A percentile compares a stretch with the other conserved stretches of the same genome.
Evolutionary conservation across 2,888 invertebrate species (phyloP).

Genomic region (Tetragonisca angustula): DNA sequence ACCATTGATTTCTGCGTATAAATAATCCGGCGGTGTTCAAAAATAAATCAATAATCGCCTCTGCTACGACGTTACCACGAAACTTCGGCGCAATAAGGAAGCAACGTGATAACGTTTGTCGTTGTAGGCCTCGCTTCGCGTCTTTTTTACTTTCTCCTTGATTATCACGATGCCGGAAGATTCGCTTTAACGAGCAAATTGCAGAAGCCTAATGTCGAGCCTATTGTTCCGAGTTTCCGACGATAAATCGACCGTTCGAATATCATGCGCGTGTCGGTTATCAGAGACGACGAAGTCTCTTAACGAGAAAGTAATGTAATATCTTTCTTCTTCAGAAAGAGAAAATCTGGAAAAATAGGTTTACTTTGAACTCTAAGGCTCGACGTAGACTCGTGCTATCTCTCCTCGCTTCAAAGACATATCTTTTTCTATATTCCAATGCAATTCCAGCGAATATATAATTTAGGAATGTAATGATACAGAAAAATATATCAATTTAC

Average conservation of each 20-base stretch:
- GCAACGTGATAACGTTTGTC: neutral
- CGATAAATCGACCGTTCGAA: neutral
- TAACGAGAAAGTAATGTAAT: no score
- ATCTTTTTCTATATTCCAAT: no score
- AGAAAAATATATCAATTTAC: neutral
- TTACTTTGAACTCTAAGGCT: neutral
- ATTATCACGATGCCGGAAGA: constrained; percentile 3
- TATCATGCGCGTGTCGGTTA: no score
- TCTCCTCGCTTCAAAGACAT: no score
- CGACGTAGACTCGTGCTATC: no score
- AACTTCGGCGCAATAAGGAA: neutral
- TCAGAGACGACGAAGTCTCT: neutral
- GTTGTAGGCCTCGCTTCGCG: neutral
- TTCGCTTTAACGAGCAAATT: constrained; percentile 10
- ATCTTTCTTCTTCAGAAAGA: no score
- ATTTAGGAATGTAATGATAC: no score
- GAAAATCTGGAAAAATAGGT: neutral
- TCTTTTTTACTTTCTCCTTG: neutral
- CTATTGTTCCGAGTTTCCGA: neutral
- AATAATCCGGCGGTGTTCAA: constrained; percentile 13
- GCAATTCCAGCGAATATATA: no score
- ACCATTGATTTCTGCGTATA: constrained; percentile 23
- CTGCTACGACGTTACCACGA: neutral
- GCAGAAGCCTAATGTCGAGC: neutral
- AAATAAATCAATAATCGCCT: constrained; percentile 10